These are phyloP conservation scores for Danio choprae DNA, from an alignment of 2,797 vertebrate species.

Conservation along the genomic window DNA sequence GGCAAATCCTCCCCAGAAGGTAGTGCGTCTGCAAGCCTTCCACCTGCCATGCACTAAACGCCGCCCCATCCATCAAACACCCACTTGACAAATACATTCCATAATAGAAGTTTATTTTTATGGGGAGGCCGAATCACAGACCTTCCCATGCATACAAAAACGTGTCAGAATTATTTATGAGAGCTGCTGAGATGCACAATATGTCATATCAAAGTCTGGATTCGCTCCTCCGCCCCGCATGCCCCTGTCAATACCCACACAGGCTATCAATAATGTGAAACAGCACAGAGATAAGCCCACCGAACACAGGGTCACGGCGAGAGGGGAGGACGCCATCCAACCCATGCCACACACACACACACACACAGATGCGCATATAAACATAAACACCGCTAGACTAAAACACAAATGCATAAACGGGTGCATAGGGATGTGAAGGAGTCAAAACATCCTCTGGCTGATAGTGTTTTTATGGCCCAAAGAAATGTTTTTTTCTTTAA, in stretches of 20 bases:
- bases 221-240: constrained; percentile 89
- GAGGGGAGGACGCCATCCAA: constrained; percentile 76
- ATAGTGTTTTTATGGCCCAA: background rate
- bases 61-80: constrained; percentile 98
- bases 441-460: constrained; percentile 1
- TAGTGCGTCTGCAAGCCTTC: constrained; percentile 92
- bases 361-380: constrained; percentile 43
- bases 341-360: constrained; percentile 71
- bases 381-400: constrained; percentile 41
- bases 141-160: constrained; percentile 99
- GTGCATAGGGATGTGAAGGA: background rate
- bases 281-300: constrained; percentile 87
- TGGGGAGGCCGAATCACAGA: constrained; percentile 99
- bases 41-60: constrained; percentile 98
- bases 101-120: constrained; percentile 99
- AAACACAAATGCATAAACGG: constrained; percentile 45
- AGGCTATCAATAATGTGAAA: constrained; percentile 98
- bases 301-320: constrained; percentile 85
- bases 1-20: constrained; percentile 95
- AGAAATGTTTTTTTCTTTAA: background rate
- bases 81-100: constrained; percentile 99
- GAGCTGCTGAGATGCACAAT: constrained; percentile 99
- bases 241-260: constrained; percentile 98
- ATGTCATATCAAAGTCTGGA: constrained; percentile 99
- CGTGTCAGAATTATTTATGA: constrained; percentile 99